phyloP scores from a whole-genome alignment of 2,888 invertebrate genomes.

The Sacculina carcini region DNA sequence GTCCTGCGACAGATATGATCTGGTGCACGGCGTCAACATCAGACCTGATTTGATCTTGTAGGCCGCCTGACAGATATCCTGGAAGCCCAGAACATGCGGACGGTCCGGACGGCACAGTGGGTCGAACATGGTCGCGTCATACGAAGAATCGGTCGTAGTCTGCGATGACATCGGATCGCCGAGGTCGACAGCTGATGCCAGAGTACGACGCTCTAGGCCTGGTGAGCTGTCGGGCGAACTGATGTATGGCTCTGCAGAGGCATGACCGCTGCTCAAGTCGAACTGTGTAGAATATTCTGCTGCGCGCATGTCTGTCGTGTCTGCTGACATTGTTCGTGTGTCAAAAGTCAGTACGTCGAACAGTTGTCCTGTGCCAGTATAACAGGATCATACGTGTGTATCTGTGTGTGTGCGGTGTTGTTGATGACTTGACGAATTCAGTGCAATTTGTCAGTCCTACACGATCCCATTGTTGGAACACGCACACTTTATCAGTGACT shows the following conservation, averaged over 20 bases:
- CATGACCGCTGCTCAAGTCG: not conserved
- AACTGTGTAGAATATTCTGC: not conserved
- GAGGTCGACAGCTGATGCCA: not conserved
- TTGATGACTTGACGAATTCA: not conserved
- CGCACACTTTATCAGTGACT: not conserved
- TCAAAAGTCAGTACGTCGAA: too few relatives aligned
- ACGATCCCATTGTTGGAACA: conserved; percentile 1
- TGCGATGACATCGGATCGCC: not conserved
- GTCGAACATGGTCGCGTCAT: conserved; percentile 18
- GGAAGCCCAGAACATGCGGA: conserved; percentile 23
- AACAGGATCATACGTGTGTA: not conserved
- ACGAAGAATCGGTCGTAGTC: not conserved
- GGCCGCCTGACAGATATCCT: conserved; percentile 67
- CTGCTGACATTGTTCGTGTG: not conserved
- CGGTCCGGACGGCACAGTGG: conserved; percentile 36
- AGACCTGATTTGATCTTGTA: conserved; percentile 62
- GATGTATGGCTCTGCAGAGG: not conserved
- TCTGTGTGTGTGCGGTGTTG: not conserved
- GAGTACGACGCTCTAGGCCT: not conserved
- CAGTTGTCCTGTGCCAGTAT: too few relatives aligned
- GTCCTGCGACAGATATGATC: conserved; percentile 44
- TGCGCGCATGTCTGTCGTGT: not conserved
- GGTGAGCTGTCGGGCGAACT: conserved; percentile 1
- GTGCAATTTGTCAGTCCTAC: not conserved
- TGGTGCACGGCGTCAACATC: conserved; percentile 46